These are phyloP conservation scores for Xanthia icteritia DNA, from an alignment of 2,888 invertebrate genomes.

Conservation along the genomic window DNA sequence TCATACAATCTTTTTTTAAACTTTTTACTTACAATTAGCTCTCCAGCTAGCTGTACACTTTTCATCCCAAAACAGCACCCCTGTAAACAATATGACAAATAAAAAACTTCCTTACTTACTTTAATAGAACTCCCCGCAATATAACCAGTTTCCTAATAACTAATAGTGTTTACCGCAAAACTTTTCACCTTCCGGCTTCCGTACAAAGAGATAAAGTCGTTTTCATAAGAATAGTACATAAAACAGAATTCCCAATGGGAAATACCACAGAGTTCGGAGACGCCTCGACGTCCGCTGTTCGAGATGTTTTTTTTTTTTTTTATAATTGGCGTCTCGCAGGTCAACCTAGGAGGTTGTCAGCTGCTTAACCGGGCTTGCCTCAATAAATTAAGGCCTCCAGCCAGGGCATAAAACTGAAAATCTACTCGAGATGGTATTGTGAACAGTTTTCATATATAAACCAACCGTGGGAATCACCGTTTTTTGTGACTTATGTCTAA, in stretches of 20 bases:
- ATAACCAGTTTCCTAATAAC: conserved; percentile 39
- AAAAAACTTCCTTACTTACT: conserved; percentile 10
- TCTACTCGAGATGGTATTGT: neutral
- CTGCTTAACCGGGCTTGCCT: no score
- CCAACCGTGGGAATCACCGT: no score
- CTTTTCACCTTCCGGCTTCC: conserved; percentile 34
- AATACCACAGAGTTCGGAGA: neutral
- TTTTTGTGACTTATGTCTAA: neutral
- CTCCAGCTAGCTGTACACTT: no score
- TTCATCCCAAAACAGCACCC: no score
- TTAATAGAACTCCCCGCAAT: conserved; percentile 10
- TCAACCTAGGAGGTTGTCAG: no score
- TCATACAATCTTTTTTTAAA: no score
- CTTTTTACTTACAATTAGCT: no score
- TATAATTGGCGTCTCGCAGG: no score
- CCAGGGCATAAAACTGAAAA: no score
- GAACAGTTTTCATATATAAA: neutral
- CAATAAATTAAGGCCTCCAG: no score
- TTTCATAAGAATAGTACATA: conserved; percentile 50
- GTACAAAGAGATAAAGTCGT: conserved; percentile 45
- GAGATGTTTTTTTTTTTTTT: neutral
- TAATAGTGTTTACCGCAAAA: conserved; percentile 46
- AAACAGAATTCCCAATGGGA: conserved; percentile 40
- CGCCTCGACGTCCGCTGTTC: neutral
- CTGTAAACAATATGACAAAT: conserved; percentile 18